A percentile compares a stretch with the other conserved stretches of the same genome.
These are phyloP conservation scores for Tipula lateralis DNA, from an alignment of 2,888 invertebrate genomes.

Conservation along the genomic window DNA sequence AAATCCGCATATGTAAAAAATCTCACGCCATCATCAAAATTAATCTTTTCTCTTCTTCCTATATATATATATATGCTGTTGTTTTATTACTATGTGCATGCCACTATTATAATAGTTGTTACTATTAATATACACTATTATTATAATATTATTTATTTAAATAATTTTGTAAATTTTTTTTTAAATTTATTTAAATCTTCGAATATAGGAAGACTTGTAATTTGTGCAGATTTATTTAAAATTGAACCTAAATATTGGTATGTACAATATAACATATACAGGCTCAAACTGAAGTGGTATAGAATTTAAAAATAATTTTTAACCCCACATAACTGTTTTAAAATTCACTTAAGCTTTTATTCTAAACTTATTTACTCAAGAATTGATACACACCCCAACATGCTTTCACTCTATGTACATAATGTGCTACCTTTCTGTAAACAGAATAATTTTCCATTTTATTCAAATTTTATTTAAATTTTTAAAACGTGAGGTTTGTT, in stretches of 20 bases:
- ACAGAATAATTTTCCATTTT: not conserved
- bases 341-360: not conserved
- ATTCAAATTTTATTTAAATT: not conserved
- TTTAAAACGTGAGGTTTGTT: not conserved
- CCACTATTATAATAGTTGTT: not conserved
- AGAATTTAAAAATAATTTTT: not conserved
- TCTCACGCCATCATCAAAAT: conserved; percentile 36
- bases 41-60: conserved; percentile 14
- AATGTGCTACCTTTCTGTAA: not conserved
- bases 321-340: not conserved
- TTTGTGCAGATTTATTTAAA: not conserved
- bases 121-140: not conserved
- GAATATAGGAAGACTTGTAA: not conserved
- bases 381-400: not conserved
- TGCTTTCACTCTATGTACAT: not conserved
- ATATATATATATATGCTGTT: no score
- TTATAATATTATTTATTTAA: not conserved
- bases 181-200: not conserved
- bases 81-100: not conserved
- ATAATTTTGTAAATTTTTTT: not conserved
- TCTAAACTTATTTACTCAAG: not conserved
- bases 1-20: conserved; percentile 35
- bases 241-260: not conserved
- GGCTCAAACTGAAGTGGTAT: not conserved
- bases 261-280: not conserved